Evolutionary conservation across 64 coral and sea anemone species (phyloP), one percentile per base, ranked within the genome.

Genomic region (Cladopsammia gracilis): DNA sequence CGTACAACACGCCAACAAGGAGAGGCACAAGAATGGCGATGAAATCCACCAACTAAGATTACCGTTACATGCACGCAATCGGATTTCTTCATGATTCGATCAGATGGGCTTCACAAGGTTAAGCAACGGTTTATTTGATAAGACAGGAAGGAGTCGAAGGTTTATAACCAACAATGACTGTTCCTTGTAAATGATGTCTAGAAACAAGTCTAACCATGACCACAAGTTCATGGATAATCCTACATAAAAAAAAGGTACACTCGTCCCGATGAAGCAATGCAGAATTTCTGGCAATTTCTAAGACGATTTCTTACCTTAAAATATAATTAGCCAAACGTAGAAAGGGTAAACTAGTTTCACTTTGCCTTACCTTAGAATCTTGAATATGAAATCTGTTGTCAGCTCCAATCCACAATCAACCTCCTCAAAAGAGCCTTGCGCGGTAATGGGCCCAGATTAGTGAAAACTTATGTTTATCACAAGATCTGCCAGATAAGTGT

Each of bases 401-500:
- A 16, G 75, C 48, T 56, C 12, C 53, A 56, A 12, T 5, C 7
- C 75, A 24, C 58, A 67, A 43, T 4, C 18, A 68, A 67, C 80
- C 60, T 24, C 61, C 42, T 84, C 44, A 49, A 16, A 67, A 84
- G 43, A 84, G 62, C 42, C 49, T 22, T 42, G n/a, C 61, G 66
- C 62, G 48, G 44, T 62, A 84, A 22, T 84, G 80, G 62, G 4
- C 45, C 6, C 44, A 24, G 60, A 23, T 67, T n/a, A 64, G 61
- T 47, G 58, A 22, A 62, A 67, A 49, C 80, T 84, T 59, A 84
- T n/a, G 9, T 19, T 66, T 84, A 84, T 84, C 80, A 50, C 46
- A 50, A 43, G 16, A 84, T 84, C 44, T 64, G 61, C 47, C 80
- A 84, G 77, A 79, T 79, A 60, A 79, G 77, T 60, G 54, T 79